Conservation (phyloP, 1,140 invertebrate species). For the Melitaea cinxia region DNA sequence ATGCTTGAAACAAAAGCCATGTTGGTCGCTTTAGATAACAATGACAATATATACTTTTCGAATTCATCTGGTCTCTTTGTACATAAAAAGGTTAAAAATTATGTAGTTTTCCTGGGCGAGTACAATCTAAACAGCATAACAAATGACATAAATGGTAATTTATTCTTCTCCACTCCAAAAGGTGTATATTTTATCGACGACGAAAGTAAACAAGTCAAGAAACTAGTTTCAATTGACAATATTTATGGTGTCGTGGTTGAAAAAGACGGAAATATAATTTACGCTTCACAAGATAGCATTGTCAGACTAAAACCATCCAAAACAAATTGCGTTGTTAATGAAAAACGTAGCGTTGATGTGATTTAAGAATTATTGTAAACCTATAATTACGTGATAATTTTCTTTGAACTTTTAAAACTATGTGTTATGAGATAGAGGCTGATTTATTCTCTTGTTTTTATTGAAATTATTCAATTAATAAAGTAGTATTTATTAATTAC, state of each 20-base stretch:
- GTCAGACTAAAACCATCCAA: slow-evolving; percentile 48
- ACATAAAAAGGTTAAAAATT: slow-evolving; percentile 29
- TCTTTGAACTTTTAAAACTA: no score
- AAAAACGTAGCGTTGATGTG: neutral
- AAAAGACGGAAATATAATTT: slow-evolving; percentile 48
- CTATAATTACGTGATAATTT: neutral
- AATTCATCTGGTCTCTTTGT: slow-evolving; percentile 53
- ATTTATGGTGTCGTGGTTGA: slow-evolving; percentile 51
- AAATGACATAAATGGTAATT: slow-evolving; percentile 47
- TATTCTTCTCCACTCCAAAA: slow-evolving; percentile 55
- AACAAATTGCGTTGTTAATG: slow-evolving; percentile 27
- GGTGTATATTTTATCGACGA: slow-evolving; percentile 50
- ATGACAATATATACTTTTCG: slow-evolving; percentile 49
- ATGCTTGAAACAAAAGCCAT: slow-evolving; percentile 44
- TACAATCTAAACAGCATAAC: slow-evolving; percentile 52
- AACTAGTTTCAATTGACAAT: slow-evolving; percentile 30
- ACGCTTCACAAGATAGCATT: slow-evolving; percentile 40
- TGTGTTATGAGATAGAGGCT: no score
- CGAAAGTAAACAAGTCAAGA: slow-evolving; percentile 33
- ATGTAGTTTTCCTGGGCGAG: slow-evolving; percentile 37
- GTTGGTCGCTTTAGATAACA: slow-evolving; percentile 49
- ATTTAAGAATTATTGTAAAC: neutral
- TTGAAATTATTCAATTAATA: no score
- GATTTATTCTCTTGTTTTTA: no score
- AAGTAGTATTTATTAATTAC: no score